phyloP scores from a whole-genome alignment of 2,797 vertebrate genomes.

The Microctenopoma stevenorrisi region DNA sequence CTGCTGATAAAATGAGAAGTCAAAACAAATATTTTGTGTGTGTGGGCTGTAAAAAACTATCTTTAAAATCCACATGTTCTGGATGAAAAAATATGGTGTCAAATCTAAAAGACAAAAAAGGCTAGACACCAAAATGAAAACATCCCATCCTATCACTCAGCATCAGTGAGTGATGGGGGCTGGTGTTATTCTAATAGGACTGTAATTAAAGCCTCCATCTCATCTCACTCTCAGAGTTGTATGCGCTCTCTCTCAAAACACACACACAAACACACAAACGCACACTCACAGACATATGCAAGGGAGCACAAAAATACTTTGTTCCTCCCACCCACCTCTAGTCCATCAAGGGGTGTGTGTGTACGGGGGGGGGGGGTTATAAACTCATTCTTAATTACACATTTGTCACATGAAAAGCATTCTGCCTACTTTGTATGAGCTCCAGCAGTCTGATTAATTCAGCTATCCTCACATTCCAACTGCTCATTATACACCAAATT shows the following conservation, averaged over 20 bases:
- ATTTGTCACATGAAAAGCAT: constrained; percentile 86
- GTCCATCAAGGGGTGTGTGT: constrained; percentile 69
- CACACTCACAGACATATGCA: constrained; percentile 47
- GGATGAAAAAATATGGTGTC: constrained; percentile 66
- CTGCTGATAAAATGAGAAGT: constrained; percentile 53
- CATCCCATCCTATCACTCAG: constrained; percentile 68
- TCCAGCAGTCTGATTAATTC: constrained; percentile 83
- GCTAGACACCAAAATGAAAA: constrained; percentile 67
- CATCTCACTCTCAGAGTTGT: constrained; percentile 65
- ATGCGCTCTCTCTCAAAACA: constrained; percentile 35
- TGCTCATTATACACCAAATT: constrained; percentile 83
- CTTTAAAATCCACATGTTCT: constrained; percentile 63
- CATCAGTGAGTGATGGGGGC: constrained; percentile 66
- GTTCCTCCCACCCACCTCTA: constrained; percentile 70
- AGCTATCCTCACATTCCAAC: constrained; percentile 75
- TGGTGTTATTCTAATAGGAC: constrained; percentile 74
- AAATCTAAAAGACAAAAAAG: constrained; percentile 63
- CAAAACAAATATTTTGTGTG: constrained; percentile 49
- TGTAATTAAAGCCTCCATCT: constrained; percentile 81
- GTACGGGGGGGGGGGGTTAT: constrained; percentile 38
- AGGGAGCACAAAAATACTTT: constrained; percentile 71
- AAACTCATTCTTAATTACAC: constrained; percentile 85
- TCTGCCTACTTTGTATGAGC: constrained; percentile 77
- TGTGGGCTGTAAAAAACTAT: constrained; percentile 48
- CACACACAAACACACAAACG: constrained; percentile 48